Percentiles rank a stretch among this genome's conserved stretches.
These are phyloP conservation scores for Valencia hispanica DNA, from an alignment of 2,797 vertebrate genomes.

Conservation along the genomic window DNA sequence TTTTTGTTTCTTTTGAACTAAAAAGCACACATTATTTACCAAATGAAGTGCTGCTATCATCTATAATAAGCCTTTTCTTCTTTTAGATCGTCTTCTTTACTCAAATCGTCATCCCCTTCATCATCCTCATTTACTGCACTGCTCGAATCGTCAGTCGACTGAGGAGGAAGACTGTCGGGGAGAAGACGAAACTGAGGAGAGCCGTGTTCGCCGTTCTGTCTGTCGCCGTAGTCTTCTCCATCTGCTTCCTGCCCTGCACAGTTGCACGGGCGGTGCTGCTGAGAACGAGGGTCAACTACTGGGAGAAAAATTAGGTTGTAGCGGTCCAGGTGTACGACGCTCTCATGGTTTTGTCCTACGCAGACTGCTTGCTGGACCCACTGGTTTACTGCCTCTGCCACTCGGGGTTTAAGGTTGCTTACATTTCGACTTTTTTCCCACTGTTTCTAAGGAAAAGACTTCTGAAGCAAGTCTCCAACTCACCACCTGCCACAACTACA, in stretches of 20 bases:
- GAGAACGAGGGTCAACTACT: not conserved
- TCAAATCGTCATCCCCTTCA: conserved; percentile 77
- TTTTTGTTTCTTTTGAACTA: too few species aligned
- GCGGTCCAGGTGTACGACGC: conserved; percentile 74
- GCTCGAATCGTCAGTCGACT: conserved; percentile 64
- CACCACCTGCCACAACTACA: not conserved
- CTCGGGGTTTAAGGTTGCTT: conserved; percentile 77
- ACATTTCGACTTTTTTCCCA: conserved; percentile 63
- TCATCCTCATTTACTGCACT: conserved; percentile 75
- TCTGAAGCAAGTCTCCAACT: not conserved
- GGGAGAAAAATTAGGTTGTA: not conserved
- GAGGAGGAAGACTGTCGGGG: conserved; percentile 61
- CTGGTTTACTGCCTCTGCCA: conserved; percentile 83
- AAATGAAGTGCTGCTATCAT: not conserved
- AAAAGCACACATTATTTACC: not conserved
- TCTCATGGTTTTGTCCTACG: conserved; percentile 78
- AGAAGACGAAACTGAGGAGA: conserved; percentile 66
- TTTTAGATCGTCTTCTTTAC: conserved; percentile 62
- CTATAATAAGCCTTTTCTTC: not conserved
- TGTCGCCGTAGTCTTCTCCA: conserved; percentile 62
- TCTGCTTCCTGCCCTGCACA: conserved; percentile 77
- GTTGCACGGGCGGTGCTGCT: conserved; percentile 63
- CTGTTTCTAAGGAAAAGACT: conserved; percentile 30
- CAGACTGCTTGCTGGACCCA: conserved; percentile 81
- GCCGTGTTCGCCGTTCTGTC: conserved; percentile 60